Base-by-base conservation (phyloP, 2,797 vertebrate species). In the Micropoecilia bifurca region DNA sequence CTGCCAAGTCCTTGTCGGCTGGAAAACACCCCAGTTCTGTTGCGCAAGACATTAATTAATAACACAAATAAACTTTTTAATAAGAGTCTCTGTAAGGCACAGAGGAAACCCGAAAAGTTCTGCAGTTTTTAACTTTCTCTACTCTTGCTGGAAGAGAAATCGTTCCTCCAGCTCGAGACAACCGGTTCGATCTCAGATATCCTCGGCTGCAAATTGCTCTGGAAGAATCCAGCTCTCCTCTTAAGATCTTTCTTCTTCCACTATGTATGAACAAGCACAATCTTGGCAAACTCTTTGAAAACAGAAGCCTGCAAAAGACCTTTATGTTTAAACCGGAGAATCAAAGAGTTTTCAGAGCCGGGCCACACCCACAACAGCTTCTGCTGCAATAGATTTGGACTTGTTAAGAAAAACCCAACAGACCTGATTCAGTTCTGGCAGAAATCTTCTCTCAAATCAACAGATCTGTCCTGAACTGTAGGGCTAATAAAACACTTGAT, bases 361-460 rank as follows among this genome's bases (percentile, higher is more conserved):
- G 68, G 43, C 43, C 68, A 71, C 43, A 71, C n/a, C 68, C 68
- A 71, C 12, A 30, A 71, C 68, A 71, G 68, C 43, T 46, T 71
- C 68, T 71, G 68, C 16, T 28, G 3, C 5, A 46, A 71, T 71
- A 28, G n/a, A 71, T 30, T 71, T 71, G 3, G 13, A 16, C 39
- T 69, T n/a, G n/a, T n/a, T 13, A 13, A 43, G 33, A 69, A 43
- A 69, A n/a, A 43, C 25, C 39, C 39, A 69, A 43, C 39, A 69
- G 41, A 45, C 41, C 22, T 28, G 68, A 71, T 46, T 71, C n/a
- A 71, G 68, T 46, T 71, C 68, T 28, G 41, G 25, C 3, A 18
- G 6, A 28, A 71, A 71, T 45, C 10, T 71, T 71, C 14, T n/a
- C 41, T 14, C n/a, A 43, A 45, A 9, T 12, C 18, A 41, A 68